A percentile compares a stretch with the other conserved stretches of the same genome.
Evolutionary conservation across 1,140 invertebrate species (phyloP).

Genomic region (Penaeus indicus): DNA sequence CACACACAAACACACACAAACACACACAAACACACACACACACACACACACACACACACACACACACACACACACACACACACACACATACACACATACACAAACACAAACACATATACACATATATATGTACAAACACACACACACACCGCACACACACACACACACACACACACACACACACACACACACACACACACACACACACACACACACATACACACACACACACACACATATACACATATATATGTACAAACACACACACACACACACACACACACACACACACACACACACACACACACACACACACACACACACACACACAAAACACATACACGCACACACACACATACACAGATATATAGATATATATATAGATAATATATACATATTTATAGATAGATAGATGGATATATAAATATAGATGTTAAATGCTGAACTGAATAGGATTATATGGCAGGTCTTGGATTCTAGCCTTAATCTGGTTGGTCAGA

Average conservation of each 20-base stretch:
- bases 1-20: too few species aligned
- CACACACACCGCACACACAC: neutral
- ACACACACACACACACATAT: neutral
- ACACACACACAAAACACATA: neutral
- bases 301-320: too few species aligned
- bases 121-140: neutral
- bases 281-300: too few species aligned
- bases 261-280: neutral
- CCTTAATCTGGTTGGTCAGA: too few species aligned
- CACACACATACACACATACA: neutral
- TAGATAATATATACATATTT: too few species aligned
- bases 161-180: too few species aligned
- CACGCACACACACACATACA: neutral
- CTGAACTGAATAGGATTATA: too few species aligned
- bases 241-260: too few species aligned
- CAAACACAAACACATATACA: neutral
- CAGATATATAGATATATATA: neutral
- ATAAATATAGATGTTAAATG: neutral
- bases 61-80: neutral
- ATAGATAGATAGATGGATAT: too few species aligned
- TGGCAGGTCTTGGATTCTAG: too few species aligned
- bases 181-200: neutral
- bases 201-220: neutral
- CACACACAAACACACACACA: neutral
- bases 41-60: slow-evolving; percentile 16